A percentile compares a stretch with the other conserved stretches of the same genome.
Evolutionary conservation across 2,113 vertebrate species (phyloP).

Genomic region (Cichladusa arquata): DNA sequence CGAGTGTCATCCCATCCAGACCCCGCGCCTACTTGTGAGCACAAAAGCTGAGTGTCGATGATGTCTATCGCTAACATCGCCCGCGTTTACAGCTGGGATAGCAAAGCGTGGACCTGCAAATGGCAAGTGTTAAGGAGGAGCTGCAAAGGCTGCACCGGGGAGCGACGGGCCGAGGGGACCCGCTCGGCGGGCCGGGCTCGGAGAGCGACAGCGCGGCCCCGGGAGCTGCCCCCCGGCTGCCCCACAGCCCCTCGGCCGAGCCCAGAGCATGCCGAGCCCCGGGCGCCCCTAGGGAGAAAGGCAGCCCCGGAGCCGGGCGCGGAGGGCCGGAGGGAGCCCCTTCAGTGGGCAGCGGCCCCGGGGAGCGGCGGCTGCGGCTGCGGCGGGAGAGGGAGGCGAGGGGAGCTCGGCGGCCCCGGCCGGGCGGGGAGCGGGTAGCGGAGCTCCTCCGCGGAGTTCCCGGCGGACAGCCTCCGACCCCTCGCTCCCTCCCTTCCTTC

Average conservation of each 20-base stretch:
- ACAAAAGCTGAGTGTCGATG: neutral
- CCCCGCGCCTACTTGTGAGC: accelerated
- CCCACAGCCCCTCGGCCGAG: neutral
- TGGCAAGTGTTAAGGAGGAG: neutral
- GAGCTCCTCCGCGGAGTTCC: neutral
- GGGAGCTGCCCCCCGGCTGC: neutral
- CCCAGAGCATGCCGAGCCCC: neutral
- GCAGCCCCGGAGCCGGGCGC: neutral
- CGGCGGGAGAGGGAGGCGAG: neutral
- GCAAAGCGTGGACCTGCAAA: neutral
- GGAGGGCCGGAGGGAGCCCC: neutral
- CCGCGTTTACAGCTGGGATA: accelerated
- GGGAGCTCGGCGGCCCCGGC: neutral
- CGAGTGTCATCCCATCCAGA: neutral
- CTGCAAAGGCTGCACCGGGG: neutral
- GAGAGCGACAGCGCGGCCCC: neutral
- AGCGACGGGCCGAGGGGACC: neutral
- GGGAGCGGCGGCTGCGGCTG: neutral
- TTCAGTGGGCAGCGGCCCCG: neutral
- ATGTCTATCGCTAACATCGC: accelerated
- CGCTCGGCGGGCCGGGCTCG: neutral
- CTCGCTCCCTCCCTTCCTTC: neutral
- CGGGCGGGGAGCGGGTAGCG: neutral
- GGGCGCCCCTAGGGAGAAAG: neutral
- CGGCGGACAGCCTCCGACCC: neutral